A percentile compares a stretch with the other conserved stretches of the same genome.
phyloP scores from a whole-genome alignment of 2,888 invertebrate genomes.

The Drosophila gaucha region DNA sequence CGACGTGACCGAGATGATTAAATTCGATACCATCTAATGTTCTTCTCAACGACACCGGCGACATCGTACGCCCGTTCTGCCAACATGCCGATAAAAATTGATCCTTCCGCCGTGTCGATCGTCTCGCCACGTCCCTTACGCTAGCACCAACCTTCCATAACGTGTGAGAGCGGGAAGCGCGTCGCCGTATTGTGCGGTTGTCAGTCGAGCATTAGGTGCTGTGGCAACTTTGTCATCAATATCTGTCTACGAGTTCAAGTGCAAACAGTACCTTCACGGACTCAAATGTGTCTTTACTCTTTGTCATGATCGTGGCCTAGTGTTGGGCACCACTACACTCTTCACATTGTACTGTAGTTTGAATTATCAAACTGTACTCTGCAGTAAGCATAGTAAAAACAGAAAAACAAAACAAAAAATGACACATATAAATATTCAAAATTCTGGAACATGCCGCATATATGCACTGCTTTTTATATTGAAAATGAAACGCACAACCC shows the following conservation, averaged over 20 bases:
- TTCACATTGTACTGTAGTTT: slow-evolving; percentile 67
- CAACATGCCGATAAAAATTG: too few species aligned
- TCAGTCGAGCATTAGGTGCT: slow-evolving; percentile 56
- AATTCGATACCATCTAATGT: slow-evolving; percentile 82
- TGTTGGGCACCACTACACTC: slow-evolving; percentile 56
- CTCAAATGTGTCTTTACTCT: slow-evolving; percentile 1
- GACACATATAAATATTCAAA: slow-evolving; percentile 31
- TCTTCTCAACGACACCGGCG: too few species aligned
- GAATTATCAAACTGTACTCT: slow-evolving; percentile 32
- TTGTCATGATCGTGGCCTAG: not conserved
- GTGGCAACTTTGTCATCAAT: slow-evolving; percentile 46
- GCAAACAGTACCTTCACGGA: not conserved
- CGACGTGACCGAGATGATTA: slow-evolving; percentile 70
- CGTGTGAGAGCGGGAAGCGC: too few species aligned
- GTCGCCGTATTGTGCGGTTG: slow-evolving; percentile 52
- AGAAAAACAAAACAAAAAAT: not conserved
- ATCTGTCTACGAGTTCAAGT: slow-evolving; percentile 61
- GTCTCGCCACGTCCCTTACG: too few species aligned
- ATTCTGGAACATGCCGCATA: slow-evolving; percentile 26
- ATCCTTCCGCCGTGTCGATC: too few species aligned
- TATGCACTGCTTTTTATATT: slow-evolving; percentile 59
- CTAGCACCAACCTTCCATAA: too few species aligned
- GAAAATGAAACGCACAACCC: slow-evolving; percentile 65
- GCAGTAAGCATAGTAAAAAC: slow-evolving; percentile 25
- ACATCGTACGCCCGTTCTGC: too few species aligned